phyloP scores from a whole-genome alignment of 2,113 vertebrate genomes.

The Leucoraja erinaceus region DNA sequence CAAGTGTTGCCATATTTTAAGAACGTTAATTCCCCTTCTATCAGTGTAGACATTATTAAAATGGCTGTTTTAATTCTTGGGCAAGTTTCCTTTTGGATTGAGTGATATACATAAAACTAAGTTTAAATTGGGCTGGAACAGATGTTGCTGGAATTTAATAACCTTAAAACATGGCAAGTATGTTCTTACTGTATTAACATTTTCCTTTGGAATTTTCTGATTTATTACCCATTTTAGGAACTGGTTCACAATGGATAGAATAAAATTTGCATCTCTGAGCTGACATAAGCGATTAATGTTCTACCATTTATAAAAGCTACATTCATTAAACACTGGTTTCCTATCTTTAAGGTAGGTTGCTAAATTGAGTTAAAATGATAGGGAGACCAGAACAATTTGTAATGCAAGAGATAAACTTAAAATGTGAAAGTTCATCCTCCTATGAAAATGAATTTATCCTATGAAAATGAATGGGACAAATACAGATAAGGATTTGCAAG shows the following conservation, averaged over 20 bases:
- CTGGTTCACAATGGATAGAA: neutral
- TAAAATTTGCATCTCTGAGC: constrained; percentile 10
- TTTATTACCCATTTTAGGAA: neutral
- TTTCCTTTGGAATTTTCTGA: neutral
- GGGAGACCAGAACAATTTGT: neutral
- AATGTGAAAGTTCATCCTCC: neutral
- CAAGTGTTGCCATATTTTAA: neutral
- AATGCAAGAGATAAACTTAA: neutral
- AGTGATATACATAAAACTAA: neutral
- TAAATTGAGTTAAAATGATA: constrained; percentile 11
- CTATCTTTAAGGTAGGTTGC: neutral
- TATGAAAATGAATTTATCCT: neutral
- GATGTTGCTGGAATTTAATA: neutral
- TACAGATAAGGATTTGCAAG: neutral
- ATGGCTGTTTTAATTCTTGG: neutral
- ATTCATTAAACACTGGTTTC: neutral
- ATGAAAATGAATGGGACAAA: neutral
- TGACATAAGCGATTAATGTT: constrained; percentile 17
- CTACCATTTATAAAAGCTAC: neutral
- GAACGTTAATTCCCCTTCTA: neutral
- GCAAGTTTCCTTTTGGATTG: neutral
- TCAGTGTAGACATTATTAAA: neutral
- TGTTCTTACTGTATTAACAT: too few species aligned
- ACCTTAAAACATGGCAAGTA: neutral
- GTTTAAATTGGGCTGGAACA: neutral